Percentiles rank a stretch among this genome's conserved stretches.
phyloP scores from a whole-genome alignment of 2,888 invertebrate genomes.

The Melangyna quadrimaculata region DNA sequence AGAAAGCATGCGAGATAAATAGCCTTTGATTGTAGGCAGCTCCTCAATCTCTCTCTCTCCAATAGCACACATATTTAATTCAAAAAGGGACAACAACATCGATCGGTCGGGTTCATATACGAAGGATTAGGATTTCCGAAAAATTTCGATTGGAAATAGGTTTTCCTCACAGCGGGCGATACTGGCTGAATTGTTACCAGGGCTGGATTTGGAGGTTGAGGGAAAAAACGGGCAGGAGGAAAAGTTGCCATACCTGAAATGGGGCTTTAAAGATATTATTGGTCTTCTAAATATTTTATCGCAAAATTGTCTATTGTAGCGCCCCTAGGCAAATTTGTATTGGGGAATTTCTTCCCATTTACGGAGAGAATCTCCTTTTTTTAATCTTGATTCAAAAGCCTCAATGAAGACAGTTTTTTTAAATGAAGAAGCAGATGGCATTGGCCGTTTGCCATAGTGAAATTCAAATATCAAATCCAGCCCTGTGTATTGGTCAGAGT shows the following conservation, averaged over 20 bases:
- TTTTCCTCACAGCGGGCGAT: not conserved
- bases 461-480: not conserved
- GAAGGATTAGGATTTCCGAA: slow-evolving; percentile 40
- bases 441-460: too few relatives aligned
- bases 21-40: slow-evolving; percentile 42
- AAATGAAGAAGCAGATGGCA: too few relatives aligned
- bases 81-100: slow-evolving; percentile 13
- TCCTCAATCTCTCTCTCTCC: slow-evolving; percentile 22
- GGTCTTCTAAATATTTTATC: not conserved
- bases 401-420: too few relatives aligned
- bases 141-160: slow-evolving; percentile 58
- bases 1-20: slow-evolving; percentile 21
- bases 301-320: too few relatives aligned
- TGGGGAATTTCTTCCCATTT: too few relatives aligned
- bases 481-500: slow-evolving; percentile 24
- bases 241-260: not conserved
- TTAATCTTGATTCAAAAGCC: too few relatives aligned
- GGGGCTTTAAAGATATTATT: not conserved
- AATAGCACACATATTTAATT: slow-evolving; percentile 13
- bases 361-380: too few relatives aligned
- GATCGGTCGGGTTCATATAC: not conserved
- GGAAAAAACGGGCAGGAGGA: not conserved
- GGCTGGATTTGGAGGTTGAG: not conserved
- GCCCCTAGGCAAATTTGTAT: not conserved
- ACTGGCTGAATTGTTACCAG: not conserved